phyloP scores from a whole-genome alignment of 2,888 invertebrate species.

The Melanophora roralis region DNA sequence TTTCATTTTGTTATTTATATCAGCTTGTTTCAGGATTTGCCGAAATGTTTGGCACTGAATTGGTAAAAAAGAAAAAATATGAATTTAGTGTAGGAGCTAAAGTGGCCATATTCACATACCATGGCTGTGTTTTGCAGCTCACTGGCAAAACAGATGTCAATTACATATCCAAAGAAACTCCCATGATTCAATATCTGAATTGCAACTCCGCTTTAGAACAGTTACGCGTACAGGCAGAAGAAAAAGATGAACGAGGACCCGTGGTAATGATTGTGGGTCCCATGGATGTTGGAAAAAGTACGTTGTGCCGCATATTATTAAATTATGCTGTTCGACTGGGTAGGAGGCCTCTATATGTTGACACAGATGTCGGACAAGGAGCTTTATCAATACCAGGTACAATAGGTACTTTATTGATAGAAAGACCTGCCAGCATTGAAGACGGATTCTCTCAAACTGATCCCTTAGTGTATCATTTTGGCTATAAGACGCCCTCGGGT shows the following conservation, averaged over 20 bases:
- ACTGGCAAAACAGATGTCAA: conserved; percentile 94
- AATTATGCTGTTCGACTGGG: conserved; percentile 97
- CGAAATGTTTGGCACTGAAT: conserved; percentile 97
- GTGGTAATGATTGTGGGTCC: conserved; percentile 95
- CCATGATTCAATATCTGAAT: conserved; percentile 96
- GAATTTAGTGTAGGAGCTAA: conserved; percentile 93
- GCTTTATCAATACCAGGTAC: conserved; percentile 94
- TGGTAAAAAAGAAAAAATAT: conserved; percentile 94
- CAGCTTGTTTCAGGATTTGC: conserved; percentile 93
- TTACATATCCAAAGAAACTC: conserved; percentile 97
- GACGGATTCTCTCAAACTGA: conserved; percentile 97
- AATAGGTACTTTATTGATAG: conserved; percentile 92
- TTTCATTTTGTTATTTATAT: conserved; percentile 41
- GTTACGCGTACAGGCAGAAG: conserved; percentile 89
- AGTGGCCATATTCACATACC: conserved; percentile 97
- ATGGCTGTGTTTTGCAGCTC: conserved; percentile 92
- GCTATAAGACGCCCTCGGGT: conserved; percentile 85
- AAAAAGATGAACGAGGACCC: conserved; percentile 84
- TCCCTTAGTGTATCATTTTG: conserved; percentile 95
- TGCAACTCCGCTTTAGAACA: conserved; percentile 96
- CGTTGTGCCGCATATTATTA: conserved; percentile 89
- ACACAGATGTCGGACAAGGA: conserved; percentile 97
- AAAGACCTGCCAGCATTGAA: conserved; percentile 94
- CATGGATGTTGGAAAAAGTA: conserved; percentile 97
- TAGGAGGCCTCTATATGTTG: conserved; percentile 92